Evolutionary conservation across 2,113 vertebrate genomes (phyloP).

Genomic region (Terrapene triunguis): DNA sequence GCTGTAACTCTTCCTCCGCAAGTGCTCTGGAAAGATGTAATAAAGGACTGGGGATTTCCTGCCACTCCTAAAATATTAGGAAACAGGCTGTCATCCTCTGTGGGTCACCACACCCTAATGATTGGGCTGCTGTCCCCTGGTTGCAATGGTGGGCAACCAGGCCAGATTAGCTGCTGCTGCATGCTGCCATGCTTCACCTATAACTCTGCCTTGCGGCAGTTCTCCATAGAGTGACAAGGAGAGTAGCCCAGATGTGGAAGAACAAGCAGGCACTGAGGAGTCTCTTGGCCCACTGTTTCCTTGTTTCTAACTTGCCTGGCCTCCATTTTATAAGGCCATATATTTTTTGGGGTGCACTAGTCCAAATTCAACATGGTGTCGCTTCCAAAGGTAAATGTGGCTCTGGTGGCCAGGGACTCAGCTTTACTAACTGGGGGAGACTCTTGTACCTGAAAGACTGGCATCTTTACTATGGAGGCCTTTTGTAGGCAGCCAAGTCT

Average conservation of each 20-base stretch:
- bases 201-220: fast-evolving
- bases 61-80: fast-evolving
- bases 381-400: neutral
- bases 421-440: neutral
- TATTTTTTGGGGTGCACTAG: neutral
- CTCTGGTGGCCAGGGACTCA: neutral
- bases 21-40: neutral
- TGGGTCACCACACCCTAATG: too few relatives aligned
- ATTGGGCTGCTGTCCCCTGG: neutral
- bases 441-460: neutral
- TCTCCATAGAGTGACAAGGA: fast-evolving
- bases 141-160: fast-evolving
- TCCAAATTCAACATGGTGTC: neutral
- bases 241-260: fast-evolving
- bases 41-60: neutral
- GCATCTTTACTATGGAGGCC: fast-evolving
- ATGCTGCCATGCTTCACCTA: fast-evolving
- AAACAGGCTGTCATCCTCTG: too few relatives aligned
- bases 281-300: neutral
- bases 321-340: neutral
- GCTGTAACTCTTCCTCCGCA: neutral
- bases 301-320: neutral
- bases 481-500: too few relatives aligned
- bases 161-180: fast-evolving
- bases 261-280: neutral